Evolutionary conservation across 2,797 vertebrate genomes (phyloP).

Genomic region (Poecile montanus): DNA sequence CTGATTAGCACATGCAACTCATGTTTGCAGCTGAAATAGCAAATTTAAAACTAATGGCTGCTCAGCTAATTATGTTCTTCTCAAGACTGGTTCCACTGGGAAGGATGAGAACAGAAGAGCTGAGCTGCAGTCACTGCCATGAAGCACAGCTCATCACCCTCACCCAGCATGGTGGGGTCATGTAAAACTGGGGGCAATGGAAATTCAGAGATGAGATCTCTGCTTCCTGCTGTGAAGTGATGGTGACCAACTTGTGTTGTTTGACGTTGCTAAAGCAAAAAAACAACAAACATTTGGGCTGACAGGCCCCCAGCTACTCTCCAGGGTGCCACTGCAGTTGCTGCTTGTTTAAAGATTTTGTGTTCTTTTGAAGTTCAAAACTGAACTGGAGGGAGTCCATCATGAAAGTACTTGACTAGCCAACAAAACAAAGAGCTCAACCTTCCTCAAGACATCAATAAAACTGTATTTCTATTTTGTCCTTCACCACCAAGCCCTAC

Average conservation of each 20-base stretch:
- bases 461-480: background rate
- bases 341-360: constrained; percentile 21
- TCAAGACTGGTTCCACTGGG: background rate
- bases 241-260: background rate
- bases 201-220: background rate
- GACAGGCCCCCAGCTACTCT: background rate
- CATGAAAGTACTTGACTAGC: background rate
- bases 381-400: background rate
- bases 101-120: background rate
- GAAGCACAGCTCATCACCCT: background rate
- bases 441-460: background rate
- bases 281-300: constrained; percentile 4
- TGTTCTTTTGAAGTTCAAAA: constrained; percentile 43
- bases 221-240: background rate
- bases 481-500: background rate
- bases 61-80: background rate
- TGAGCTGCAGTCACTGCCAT: background rate
- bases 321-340: constrained; percentile 28
- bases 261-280: background rate
- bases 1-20: background rate
- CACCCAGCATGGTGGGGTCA: background rate
- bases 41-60: background rate
- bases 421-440: constrained; percentile 1
- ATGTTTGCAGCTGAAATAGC: background rate
- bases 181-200: background rate